Base-by-base conservation (phyloP, 2,888 invertebrate genomes). In the Conistra vaccinii region DNA sequence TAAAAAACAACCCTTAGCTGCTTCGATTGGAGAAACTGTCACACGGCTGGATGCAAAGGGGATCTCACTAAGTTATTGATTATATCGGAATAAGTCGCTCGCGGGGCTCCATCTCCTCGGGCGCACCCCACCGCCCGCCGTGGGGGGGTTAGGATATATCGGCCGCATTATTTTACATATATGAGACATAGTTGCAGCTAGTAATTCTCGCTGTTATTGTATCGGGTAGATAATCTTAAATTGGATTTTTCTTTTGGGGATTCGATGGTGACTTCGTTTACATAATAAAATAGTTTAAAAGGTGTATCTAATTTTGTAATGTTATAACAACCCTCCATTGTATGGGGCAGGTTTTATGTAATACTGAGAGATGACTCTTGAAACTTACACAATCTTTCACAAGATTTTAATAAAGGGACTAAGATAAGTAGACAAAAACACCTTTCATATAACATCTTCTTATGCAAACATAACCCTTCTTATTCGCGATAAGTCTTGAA, bases 61-160 rank as follows among this genome's bases (percentile, higher is more conserved):
- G 96, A 96, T 96, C 95, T 95, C 93, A 94, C 95, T 96, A 96
- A 96, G 96, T 96, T 96, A 96, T 96, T 96, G 96, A 96, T 96
- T 96, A 96, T 96, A 96, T 96, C 94, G 96, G 95, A 96, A 96
- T 96, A 96, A 96, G 96, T 95, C 96, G 94, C 93, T 91, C 89
- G 94, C 90, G 93, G 93, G 93, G 92, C 83, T 89, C 90, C 90
- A 88, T 89, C 91, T 89, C 90, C 76, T 69, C 23, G 48, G 26
- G 58, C 79, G 60, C 89, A 89, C 90, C 89, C 91, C 90, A 91
- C 92, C 92, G 86, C 88, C 84, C 83, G 88, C 91, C 91, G 89
- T 80, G 89, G 91, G 93, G 93, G 92, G 94, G 92, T 92, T 90
- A 93, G 91, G 92, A 95, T 95, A 94, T 95, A 94, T 95, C 95